phyloP scores from a whole-genome alignment of 2,113 vertebrate genomes.

The Motacilla alba region DNA sequence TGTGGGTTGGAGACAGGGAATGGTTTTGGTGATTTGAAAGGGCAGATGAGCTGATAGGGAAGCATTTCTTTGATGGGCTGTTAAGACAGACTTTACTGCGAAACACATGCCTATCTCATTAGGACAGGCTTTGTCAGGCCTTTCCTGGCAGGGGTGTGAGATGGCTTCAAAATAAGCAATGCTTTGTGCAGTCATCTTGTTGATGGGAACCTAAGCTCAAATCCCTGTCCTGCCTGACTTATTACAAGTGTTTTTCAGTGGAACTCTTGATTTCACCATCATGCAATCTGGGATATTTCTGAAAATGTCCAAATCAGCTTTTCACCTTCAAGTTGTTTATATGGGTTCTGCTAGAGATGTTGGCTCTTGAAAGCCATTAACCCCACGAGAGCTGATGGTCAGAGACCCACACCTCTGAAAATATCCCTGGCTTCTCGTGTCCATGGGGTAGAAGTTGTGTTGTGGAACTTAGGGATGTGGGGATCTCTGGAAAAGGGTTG shows the following conservation, averaged over 20 bases:
- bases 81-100: not conserved
- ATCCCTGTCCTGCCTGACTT: not conserved
- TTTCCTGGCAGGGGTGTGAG: not conserved
- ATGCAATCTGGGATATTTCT: not conserved
- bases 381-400: not conserved
- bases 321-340: not conserved
- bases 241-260: not conserved
- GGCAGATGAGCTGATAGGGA: not conserved
- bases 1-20: not conserved
- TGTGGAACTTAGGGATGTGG: not conserved
- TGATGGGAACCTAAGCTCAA: not conserved
- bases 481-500: not conserved
- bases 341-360: not conserved
- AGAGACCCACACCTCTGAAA: not conserved
- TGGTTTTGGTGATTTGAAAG: not conserved
- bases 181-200: not conserved
- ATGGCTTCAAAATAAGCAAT: not conserved
- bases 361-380: not conserved
- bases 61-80: not conserved
- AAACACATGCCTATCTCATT: not conserved
- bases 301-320: not conserved
- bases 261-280: not conserved
- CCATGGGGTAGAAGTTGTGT: rapidly evolving
- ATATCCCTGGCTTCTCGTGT: rapidly evolving
- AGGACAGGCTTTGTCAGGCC: not conserved